Evolutionary conservation across 1,140 invertebrate genomes (phyloP), one percentile per base, ranked within the genome.

Genomic region (Manduca sexta): DNA sequence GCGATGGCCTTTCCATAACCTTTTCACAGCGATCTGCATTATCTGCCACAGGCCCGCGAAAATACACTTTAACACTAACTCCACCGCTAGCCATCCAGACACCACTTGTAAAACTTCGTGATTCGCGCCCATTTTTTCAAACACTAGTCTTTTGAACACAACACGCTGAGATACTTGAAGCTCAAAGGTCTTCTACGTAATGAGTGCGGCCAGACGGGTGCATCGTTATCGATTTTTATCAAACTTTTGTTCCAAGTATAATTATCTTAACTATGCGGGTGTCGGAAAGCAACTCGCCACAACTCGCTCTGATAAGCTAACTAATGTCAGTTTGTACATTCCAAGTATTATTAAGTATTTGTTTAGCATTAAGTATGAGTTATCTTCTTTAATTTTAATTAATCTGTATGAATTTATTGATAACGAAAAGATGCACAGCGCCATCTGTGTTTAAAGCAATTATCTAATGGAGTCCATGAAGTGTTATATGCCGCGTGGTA

Each of bases 1-100:
- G 1, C 69, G 52, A 18, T 73, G 68, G 44, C 77, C 76, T 67
- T 76, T 83, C 79, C 82, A 83, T 58, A 85, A 65, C 54, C 70
- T 72, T 56, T 69, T 65, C 11, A 74, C 61, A 13, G 60, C 48
- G 7, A 85, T 67, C 26, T 72, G 59, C n/a, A 79, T 44, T 13
- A 82, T 52, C 45, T 85, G 77, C 76, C 79, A 82, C 4, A 77
- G 38, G 4, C 82, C 82, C 11, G 80, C 11, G 47, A 77, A 64
- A 17, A 80, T 21, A 49, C 73, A 80, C 38, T 70, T 66, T 0
- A 82, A 41, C 7, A 79, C 47, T 43, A 82, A 58, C 50, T 77
- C 67, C 3, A 82, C 65, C 1, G 79, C 74, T 38, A 68, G 54
- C 76, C 76, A 77, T 0, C 82, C 82, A 7, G 73, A 64, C 10